phyloP scores from a whole-genome alignment of 2,113 vertebrate genomes.

The Dryoscopus gambensis region DNA sequence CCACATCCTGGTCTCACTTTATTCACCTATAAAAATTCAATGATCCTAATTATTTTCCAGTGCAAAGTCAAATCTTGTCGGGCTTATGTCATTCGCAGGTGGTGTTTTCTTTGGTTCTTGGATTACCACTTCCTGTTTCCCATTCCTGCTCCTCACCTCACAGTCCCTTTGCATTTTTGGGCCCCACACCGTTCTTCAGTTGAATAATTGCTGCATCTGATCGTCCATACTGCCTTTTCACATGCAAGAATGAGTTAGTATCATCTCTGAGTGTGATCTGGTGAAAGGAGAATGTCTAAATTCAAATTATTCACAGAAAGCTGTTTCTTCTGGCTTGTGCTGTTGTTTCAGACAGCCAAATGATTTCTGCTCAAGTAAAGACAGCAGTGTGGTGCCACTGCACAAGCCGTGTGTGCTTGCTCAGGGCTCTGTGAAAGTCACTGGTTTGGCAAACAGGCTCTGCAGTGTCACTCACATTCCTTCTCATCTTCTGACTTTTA shows the following conservation, averaged over 20 bases:
- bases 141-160: background rate
- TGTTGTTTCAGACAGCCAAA: background rate
- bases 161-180: background rate
- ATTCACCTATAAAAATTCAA: background rate
- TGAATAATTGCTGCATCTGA: background rate
- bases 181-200: background rate
- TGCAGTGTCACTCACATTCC: background rate
- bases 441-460: background rate
- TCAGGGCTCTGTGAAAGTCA: background rate
- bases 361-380: background rate
- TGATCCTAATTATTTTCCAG: background rate
- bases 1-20: background rate
- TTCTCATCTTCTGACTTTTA: background rate
- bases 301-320: background rate
- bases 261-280: background rate
- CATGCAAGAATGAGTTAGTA: background rate
- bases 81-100: background rate
- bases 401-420: background rate
- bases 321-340: background rate
- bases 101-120: background rate
- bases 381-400: background rate
- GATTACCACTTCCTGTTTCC: background rate
- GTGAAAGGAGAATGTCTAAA: background rate
- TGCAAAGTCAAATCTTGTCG: background rate
- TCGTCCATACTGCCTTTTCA: fast-evolving